Evolutionary conservation across 1,140 invertebrate genomes (phyloP).

Genomic region (Drosophila pruinosa): DNA sequence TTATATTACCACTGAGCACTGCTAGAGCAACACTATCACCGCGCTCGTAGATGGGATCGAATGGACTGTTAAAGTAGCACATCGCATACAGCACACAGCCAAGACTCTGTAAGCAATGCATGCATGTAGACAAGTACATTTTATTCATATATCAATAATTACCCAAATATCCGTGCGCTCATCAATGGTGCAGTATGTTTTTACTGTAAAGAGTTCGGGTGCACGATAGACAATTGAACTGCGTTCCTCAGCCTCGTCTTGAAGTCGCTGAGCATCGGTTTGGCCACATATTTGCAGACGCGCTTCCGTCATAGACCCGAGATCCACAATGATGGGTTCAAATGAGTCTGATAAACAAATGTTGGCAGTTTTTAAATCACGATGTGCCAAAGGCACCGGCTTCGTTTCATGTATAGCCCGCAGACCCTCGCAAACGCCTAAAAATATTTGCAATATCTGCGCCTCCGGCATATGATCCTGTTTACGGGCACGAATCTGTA

Average conservation of each 20-base stretch:
- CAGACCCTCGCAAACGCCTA: slow-evolving; percentile 89
- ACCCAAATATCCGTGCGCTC: slow-evolving; percentile 95
- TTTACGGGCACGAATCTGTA: slow-evolving; percentile 85
- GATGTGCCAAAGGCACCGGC: slow-evolving; percentile 90
- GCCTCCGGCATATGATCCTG: slow-evolving; percentile 86
- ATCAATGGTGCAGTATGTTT: slow-evolving; percentile 91
- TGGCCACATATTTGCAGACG: slow-evolving; percentile 89
- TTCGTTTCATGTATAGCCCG: slow-evolving; percentile 89
- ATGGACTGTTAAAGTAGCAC: slow-evolving; percentile 93
- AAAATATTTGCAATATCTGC: slow-evolving; percentile 88
- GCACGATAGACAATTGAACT: slow-evolving; percentile 94
- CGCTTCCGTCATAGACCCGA: slow-evolving; percentile 91
- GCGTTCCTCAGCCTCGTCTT: slow-evolving; percentile 92
- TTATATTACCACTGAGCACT: slow-evolving; percentile 90
- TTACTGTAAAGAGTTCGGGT: slow-evolving; percentile 94
- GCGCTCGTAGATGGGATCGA: slow-evolving; percentile 92
- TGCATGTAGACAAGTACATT: not conserved
- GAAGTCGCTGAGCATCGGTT: slow-evolving; percentile 88
- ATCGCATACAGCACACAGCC: slow-evolving; percentile 94
- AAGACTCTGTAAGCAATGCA: slow-evolving; percentile 86
- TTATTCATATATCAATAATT: no score
- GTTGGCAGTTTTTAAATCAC: slow-evolving; percentile 94
- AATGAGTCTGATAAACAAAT: slow-evolving; percentile 89
- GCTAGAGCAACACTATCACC: slow-evolving; percentile 94
- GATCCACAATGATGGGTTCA: slow-evolving; percentile 91